phyloP scores from a whole-genome alignment of 2,797 vertebrate species.

The Coluber constrictor region DNA sequence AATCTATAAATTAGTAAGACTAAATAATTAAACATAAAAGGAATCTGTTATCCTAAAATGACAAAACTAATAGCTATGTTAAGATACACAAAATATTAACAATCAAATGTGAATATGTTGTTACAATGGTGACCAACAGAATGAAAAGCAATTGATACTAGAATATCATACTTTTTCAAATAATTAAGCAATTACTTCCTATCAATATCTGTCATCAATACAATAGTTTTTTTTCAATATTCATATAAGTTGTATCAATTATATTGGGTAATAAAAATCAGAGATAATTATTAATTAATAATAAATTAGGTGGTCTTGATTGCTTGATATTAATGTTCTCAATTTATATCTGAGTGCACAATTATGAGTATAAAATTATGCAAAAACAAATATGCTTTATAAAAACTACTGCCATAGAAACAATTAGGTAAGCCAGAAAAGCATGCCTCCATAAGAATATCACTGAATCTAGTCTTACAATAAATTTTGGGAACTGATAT shows the following conservation, averaged over 20 bases:
- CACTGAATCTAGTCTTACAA: background rate
- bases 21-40: background rate
- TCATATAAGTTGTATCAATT: background rate
- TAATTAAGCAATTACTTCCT: background rate
- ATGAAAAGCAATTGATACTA: background rate
- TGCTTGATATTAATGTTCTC: background rate
- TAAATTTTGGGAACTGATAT: background rate
- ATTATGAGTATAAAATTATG: background rate
- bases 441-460: background rate
- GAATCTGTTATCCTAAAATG: background rate
- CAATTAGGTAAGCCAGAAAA: background rate
- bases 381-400: background rate
- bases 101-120: background rate
- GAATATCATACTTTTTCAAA: background rate
- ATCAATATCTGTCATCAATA: background rate
- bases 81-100: background rate
- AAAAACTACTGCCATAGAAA: background rate
- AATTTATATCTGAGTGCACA: background rate
- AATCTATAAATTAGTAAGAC: background rate
- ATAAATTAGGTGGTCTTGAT: background rate
- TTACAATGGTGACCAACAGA: background rate
- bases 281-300: too few relatives aligned
- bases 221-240: background rate
- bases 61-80: background rate
- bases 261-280: background rate